A percentile compares a stretch with the other conserved stretches of the same genome.
Evolutionary conservation across 2,797 vertebrate species (phyloP).

Genomic region (Rhyacichthys aspro): DNA sequence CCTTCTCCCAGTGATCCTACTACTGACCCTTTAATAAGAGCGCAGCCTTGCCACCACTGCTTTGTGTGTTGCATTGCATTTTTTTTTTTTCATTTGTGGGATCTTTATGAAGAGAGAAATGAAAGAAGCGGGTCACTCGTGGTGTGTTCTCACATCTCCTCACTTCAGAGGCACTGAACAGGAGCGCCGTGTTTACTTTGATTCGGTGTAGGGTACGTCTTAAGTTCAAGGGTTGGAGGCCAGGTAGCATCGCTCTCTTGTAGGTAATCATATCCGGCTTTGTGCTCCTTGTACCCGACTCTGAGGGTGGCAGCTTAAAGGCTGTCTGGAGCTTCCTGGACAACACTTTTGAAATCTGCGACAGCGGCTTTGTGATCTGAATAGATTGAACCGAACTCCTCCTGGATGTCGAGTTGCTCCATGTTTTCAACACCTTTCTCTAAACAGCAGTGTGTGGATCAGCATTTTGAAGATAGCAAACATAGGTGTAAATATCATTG

Average conservation of each 20-base stretch:
- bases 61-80: constrained; percentile 72
- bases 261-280: constrained; percentile 84
- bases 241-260: constrained; percentile 78
- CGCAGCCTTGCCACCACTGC: constrained; percentile 61
- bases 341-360: constrained; percentile 59
- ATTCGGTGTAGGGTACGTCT: constrained; percentile 78
- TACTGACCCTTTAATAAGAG: constrained; percentile 81
- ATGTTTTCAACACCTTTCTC: no score
- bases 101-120: constrained; percentile 86
- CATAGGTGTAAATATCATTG: no score
- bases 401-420: background rate
- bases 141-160: constrained; percentile 72
- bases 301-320: constrained; percentile 72
- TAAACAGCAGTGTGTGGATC: no score
- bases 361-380: constrained; percentile 36
- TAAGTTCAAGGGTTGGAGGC: constrained; percentile 77
- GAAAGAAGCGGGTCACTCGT: constrained; percentile 78
- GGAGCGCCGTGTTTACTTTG: constrained; percentile 83
- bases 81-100: constrained; percentile 82
- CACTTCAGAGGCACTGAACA: constrained; percentile 80
- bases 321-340: constrained; percentile 62
- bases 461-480: no score
- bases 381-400: constrained; percentile 24
- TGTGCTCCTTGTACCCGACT: constrained; percentile 74
- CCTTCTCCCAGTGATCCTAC: constrained; percentile 82